Evolutionary conservation across 2,113 vertebrate species (phyloP), one percentile per base, ranked within the genome.

Genomic region (Dolichallabes microphthalmus): DNA sequence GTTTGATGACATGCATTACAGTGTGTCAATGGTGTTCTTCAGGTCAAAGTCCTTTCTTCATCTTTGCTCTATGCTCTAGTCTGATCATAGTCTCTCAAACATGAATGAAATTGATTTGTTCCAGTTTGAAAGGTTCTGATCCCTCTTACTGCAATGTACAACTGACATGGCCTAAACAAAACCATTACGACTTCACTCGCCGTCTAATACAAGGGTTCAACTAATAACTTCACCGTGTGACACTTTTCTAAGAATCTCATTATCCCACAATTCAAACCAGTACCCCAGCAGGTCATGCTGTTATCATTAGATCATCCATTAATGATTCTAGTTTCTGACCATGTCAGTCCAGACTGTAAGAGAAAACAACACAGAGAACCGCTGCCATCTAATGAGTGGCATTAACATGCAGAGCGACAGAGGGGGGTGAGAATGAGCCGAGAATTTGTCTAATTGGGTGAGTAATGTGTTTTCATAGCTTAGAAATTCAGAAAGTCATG

Each of bases 21-120:
- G 32, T 35, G 10, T 81, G 82, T 80, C 58, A 86, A 75, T 71
- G 69, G 80, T 53, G 69, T 68, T 76, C 27, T 80, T 52, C 50
- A 55, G 45, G 45, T 10, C 22, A 8, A 58, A n/a, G 50, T 86
- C 63, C 32, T 55, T 85, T 80, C 50, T 71, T 79, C 58, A 57
- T 85, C 52, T 80, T 87, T 82, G 69, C 32, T 60, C 66, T 74
- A 53, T 85, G 68, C 27, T 17, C 63, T 39, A 3, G 14, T 86
- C 69, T 76, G 3, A 55, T 35, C 57, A 13, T 64, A 52, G 73
- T 81, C 68, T 84, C 73, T 79, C 63, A 88, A 55, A 88, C 58
- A 86, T 82, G 87, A 82, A 82, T 88, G 84, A 86, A 86, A 86
- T 82, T 32, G 82, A 86, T 88, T 66, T 15, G 63, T 61, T 88